Evolutionary conservation across 2,113 vertebrate genomes (phyloP), one percentile per base, ranked within the genome.

Genomic region (Narcine bancroftii): DNA sequence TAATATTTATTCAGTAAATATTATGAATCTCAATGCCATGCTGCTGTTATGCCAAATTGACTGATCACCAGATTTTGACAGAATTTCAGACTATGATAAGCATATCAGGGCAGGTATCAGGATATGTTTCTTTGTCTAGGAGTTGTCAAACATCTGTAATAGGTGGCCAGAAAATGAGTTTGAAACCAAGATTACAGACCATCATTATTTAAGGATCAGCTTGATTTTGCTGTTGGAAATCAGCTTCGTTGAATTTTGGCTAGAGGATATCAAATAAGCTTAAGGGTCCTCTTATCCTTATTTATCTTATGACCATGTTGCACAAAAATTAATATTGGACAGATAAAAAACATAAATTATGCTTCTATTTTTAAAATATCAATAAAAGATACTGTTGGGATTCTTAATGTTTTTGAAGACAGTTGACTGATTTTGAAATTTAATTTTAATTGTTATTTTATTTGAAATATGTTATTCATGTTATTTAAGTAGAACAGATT

Each of bases 401-500:
- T 0, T 53, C n/a, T 42, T 36, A n/a, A 63, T 60, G 19, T 89
- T 89, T 89, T 42, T 39, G 33, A 89, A 66, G 36, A 65, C 60
- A 65, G 36, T 65, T 66, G 60, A 89, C 65, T 39, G 63, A 36
- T 33, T 65, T 26, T 89, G 60, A 66, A 65, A 19, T 66, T 11
- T 65, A 19, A 87, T 13, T 39, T 87, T 87, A 36, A n/a, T 85
- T 26, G 36, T 65, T 26, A 63, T 66, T 89, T 89, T 65, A 39
- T 42, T 39, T 89, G 6, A 89, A 89, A 89, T 89, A 56, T 65
- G 6, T 17, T 66, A 56, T 66, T 89, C 33, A 65, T 36, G 36
- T 65, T 36, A 89, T 89, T 89, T 89, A 63, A 66, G 85, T 39
- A 66, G 85, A 89, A 89, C 42, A 89, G 11, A 42, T 63, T 11